These are phyloP conservation scores for Drosophila planitibia DNA, from an alignment of 2,888 invertebrate species.

Conservation along the genomic window DNA sequence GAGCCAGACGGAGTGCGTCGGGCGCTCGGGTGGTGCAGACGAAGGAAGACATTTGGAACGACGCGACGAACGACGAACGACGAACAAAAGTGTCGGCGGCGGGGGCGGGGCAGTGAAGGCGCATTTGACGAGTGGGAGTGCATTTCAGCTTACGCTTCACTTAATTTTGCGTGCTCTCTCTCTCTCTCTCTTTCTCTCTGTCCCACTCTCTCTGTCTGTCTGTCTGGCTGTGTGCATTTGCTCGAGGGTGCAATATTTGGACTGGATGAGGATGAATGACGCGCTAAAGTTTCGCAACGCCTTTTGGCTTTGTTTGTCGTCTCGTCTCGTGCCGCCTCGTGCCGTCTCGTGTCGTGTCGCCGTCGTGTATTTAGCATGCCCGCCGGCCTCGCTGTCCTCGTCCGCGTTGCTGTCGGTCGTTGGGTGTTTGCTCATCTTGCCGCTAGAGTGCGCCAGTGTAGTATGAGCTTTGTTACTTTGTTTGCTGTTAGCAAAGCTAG, in stretches of 20 bases:
- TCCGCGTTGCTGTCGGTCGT: neutral
- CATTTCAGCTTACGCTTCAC: conserved; percentile 82
- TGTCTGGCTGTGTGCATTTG: conserved; percentile 59
- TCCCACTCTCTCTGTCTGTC: conserved; percentile 9
- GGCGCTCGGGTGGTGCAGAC: conserved; percentile 56
- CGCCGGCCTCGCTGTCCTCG: conserved; percentile 37
- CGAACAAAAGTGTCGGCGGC: conserved; percentile 15
- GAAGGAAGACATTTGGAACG: conserved; percentile 55
- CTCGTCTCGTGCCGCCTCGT: conserved; percentile 14
- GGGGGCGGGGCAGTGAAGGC: neutral
- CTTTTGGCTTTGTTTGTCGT: conserved; percentile 77
- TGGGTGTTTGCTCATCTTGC: conserved; percentile 52
- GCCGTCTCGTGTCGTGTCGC: conserved; percentile 29
- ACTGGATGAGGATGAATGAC: conserved; percentile 78
- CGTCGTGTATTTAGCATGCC: conserved; percentile 60
- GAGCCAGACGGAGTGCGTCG: conserved; percentile 75
- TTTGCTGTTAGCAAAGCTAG: conserved; percentile 32
- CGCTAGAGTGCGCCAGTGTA: conserved; percentile 56
- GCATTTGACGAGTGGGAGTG: conserved; percentile 74
- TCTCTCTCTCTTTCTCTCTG: conserved; percentile 5
- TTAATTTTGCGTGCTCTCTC: conserved; percentile 71
- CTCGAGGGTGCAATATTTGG: conserved; percentile 79
- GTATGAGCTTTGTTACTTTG: conserved; percentile 20
- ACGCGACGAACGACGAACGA: conserved; percentile 8
- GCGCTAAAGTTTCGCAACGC: conserved; percentile 79